Conservation (phyloP, 2,797 vertebrate species). For the Acanthurus lineatus region DNA sequence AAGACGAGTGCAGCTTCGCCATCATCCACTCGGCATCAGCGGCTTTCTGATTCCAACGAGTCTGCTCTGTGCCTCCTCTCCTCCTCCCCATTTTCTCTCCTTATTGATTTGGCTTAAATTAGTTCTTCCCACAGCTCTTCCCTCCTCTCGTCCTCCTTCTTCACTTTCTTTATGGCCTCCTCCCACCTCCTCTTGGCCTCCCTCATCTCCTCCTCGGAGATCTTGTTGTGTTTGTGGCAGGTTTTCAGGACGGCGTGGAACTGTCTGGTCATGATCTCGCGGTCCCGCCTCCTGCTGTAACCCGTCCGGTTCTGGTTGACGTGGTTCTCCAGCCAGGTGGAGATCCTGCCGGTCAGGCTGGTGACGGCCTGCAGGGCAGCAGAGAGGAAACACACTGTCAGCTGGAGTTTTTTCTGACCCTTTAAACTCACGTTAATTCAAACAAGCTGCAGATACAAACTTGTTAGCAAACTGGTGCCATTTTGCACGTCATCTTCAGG, state of each 20-base stretch:
- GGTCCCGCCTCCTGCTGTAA: not conserved
- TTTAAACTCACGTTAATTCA: no score
- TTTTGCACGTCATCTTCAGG: no score
- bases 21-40: not conserved
- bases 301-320: not conserved
- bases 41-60: not conserved
- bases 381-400: not conserved
- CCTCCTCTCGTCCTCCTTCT: not conserved
- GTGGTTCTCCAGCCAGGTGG: not conserved
- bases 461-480: no score
- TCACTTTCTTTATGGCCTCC: not conserved
- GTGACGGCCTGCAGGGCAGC: no score
- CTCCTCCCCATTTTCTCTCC: not conserved
- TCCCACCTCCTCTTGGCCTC: not conserved
- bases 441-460: no score
- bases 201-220: not conserved
- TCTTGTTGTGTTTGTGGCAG: not conserved
- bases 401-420: no score
- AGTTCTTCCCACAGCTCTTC: not conserved
- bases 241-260: not conserved
- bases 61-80: conserved; percentile 6
- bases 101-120: not conserved
- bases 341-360: not conserved
- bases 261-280: not conserved
- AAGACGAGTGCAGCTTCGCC: not conserved